A percentile compares a stretch with the other conserved stretches of the same genome.
These are phyloP conservation scores for Hozukius guyotensis DNA, from an alignment of 2,797 vertebrate species.

Conservation along the genomic window DNA sequence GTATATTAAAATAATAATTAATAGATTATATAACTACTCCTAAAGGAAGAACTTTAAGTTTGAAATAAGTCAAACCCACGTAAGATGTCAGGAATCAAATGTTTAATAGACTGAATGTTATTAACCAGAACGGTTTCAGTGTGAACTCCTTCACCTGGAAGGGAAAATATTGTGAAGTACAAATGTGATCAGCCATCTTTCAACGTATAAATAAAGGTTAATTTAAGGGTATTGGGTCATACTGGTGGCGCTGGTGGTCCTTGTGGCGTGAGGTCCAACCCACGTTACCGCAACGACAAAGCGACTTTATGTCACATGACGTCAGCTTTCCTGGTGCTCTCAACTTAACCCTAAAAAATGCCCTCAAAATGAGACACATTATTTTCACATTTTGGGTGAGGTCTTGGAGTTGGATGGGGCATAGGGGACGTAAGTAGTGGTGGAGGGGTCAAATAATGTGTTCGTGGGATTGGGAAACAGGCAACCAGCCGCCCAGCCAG, in stretches of 20 bases:
- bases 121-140: not conserved
- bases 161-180: not conserved
- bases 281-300: not conserved
- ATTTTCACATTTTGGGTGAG: conserved; percentile 20
- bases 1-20: not conserved
- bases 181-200: not conserved
- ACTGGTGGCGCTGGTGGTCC: not conserved
- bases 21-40: not conserved
- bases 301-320: not conserved
- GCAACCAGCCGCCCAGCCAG: conserved; percentile 45
- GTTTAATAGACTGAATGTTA: not conserved
- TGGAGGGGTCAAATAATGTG: conserved; percentile 70
- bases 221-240: not conserved
- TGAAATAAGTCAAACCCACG: not conserved
- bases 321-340: conserved; percentile 1
- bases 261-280: not conserved
- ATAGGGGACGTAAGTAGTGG: conserved; percentile 1
- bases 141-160: not conserved
- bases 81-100: not conserved
- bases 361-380: not conserved
- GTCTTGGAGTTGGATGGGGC: conserved; percentile 1
- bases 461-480: conserved; percentile 74
- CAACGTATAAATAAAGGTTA: not conserved
- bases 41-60: not conserved
- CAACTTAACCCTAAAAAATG: not conserved